Percentiles rank a stretch among this genome's conserved stretches.
Conservation (phyloP, 2,797 vertebrate genomes). For the Chaetophractus vellerosus region DNA sequence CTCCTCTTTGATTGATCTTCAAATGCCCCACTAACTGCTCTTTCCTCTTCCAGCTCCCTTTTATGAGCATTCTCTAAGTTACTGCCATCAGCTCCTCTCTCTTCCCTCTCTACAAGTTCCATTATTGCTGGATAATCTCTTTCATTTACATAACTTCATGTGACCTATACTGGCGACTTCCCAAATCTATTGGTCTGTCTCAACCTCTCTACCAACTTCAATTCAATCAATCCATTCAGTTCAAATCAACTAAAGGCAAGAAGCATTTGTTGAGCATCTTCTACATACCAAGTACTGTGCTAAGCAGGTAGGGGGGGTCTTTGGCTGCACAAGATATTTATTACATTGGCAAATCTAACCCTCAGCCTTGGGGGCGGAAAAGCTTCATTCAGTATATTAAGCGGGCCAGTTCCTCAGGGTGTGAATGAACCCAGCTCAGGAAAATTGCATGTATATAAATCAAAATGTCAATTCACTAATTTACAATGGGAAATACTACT, state of each 20-base stretch:
- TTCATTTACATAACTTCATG: background rate
- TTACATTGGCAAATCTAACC: background rate
- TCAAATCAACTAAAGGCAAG: conserved; percentile 8
- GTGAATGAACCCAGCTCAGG: conserved; percentile 66
- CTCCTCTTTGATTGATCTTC: background rate
- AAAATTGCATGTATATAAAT: conserved; percentile 77
- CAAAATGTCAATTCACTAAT: conserved; percentile 77
- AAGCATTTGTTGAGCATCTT: conserved; percentile 14
- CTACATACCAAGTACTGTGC: background rate
- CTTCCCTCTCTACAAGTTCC: background rate
- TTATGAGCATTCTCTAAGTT: background rate
- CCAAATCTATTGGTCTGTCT: background rate
- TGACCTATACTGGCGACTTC: background rate
- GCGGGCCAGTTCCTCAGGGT: conserved; percentile 56
- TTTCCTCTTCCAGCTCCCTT: background rate
- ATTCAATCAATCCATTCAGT: conserved; percentile 33
- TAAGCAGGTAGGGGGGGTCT: background rate
- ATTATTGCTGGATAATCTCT: background rate
- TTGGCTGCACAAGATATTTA: background rate
- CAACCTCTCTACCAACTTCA: background rate
- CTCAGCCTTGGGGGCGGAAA: background rate
- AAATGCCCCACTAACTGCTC: background rate
- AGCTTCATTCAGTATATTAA: conserved; percentile 57
- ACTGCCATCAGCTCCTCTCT: background rate
- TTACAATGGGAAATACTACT: conserved; percentile 54